Percentiles rank a stretch among this genome's conserved stretches.
Evolutionary conservation across 2,797 vertebrate species (phyloP).

Genomic region (Rousettus madagascariensis): DNA sequence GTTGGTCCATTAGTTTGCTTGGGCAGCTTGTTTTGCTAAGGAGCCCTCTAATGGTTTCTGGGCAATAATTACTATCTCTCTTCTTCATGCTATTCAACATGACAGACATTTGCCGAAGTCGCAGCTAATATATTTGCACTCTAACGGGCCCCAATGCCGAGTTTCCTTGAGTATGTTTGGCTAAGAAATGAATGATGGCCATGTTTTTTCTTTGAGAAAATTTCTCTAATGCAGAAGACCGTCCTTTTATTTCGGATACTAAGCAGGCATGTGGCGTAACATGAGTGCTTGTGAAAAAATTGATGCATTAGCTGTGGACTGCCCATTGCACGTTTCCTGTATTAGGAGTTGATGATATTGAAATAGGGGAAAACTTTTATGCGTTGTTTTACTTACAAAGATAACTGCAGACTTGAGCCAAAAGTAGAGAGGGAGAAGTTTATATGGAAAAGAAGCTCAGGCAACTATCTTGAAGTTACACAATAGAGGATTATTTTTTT

Average conservation of each 20-base stretch:
- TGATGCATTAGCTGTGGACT: constrained; percentile 70
- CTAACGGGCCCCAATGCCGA: constrained; percentile 84
- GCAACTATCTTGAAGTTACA: not conserved
- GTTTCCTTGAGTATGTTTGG: constrained; percentile 84
- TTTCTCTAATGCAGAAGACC: constrained; percentile 70
- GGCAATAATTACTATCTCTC: constrained; percentile 91
- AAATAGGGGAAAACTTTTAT: constrained; percentile 54
- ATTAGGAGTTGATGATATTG: constrained; percentile 57
- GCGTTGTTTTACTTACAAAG: constrained; percentile 56
- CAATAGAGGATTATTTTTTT: not conserved
- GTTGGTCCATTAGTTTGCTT: constrained; percentile 92
- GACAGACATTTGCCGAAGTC: constrained; percentile 89
- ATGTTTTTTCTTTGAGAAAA: constrained; percentile 79
- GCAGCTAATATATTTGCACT: constrained; percentile 90
- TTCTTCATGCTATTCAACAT: constrained; percentile 91
- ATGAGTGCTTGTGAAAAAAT: constrained; percentile 64
- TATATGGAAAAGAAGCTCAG: constrained; percentile 20
- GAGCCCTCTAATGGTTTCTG: constrained; percentile 91
- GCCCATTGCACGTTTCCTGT: constrained; percentile 53
- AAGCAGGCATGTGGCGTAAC: constrained; percentile 58
- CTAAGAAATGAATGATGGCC: constrained; percentile 82
- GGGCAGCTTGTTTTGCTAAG: constrained; percentile 91
- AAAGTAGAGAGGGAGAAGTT: constrained; percentile 35
- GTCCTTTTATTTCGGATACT: constrained; percentile 76
- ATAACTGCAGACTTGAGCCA: constrained; percentile 46